phyloP scores from a whole-genome alignment of 2,797 vertebrate genomes.

The Sternotherus odoratus region DNA sequence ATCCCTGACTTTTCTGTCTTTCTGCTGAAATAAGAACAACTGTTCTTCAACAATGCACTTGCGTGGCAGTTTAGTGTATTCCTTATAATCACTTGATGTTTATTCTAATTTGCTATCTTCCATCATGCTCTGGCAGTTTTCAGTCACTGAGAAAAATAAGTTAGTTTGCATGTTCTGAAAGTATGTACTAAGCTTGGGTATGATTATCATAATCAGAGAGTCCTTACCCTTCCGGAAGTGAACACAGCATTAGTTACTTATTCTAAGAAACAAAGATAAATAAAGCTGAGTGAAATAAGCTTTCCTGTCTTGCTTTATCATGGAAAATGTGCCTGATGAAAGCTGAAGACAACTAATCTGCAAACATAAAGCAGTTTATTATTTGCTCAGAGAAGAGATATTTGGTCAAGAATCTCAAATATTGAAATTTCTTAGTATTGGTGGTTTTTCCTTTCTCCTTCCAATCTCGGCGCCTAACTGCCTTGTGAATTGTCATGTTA shows the following conservation, averaged over 20 bases:
- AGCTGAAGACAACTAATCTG: neutral
- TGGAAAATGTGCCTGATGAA: neutral
- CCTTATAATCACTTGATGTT: no score
- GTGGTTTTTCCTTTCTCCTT: neutral
- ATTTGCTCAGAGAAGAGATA: neutral
- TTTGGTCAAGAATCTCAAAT: neutral
- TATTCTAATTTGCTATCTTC: neutral
- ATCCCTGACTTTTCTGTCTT: neutral
- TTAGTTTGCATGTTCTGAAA: neutral
- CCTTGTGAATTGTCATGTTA: neutral
- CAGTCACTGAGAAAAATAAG: neutral
- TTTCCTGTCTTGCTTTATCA: neutral
- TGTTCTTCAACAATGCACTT: neutral
- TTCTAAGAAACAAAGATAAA: neutral
- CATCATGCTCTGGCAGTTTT: neutral
- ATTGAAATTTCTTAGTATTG: neutral
- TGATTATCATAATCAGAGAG: neutral
- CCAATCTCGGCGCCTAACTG: neutral
- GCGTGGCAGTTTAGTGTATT: neutral
- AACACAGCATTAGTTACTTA: neutral
- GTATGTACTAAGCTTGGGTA: neutral
- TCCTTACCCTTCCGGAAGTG: neutral
- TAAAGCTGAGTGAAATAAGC: neutral
- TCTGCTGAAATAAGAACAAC: neutral
- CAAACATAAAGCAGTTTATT: slow-evolving; percentile 5